Evolutionary conservation across 2,888 invertebrate genomes (phyloP).

Genomic region (Cyaniris semiargus): DNA sequence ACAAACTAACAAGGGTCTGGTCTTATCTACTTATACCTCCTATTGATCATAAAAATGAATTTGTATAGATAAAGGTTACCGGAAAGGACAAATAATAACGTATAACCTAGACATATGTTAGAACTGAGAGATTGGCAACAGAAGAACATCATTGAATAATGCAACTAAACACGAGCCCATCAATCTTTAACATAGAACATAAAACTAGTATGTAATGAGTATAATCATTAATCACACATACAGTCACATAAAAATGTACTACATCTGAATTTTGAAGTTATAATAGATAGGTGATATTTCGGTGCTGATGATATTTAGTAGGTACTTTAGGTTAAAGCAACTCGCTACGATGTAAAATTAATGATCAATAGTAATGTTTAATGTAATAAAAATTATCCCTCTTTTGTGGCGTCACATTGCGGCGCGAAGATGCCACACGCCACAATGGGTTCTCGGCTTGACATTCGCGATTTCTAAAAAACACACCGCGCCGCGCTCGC

Average conservation of each 20-base stretch:
- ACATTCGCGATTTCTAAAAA: slow-evolving; percentile 66
- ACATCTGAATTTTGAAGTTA: no score
- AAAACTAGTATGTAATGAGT: background rate
- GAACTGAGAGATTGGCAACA: slow-evolving; percentile 3
- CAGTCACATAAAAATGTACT: no score
- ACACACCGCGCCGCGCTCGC: slow-evolving; percentile 52
- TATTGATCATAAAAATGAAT: slow-evolving; percentile 57
- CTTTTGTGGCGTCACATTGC: slow-evolving; percentile 40
- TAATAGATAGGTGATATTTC: no score
- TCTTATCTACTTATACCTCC: slow-evolving; percentile 58
- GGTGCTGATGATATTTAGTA: no score
- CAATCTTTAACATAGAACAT: background rate
- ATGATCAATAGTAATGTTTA: slow-evolving; percentile 3
- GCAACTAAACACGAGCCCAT: background rate
- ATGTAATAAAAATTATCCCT: slow-evolving; percentile 25
- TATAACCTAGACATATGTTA: background rate
- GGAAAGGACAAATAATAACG: slow-evolving; percentile 15
- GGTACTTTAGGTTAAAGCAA: background rate
- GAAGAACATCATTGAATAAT: background rate
- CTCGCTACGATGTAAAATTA: background rate
- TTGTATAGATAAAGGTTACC: slow-evolving; percentile 30
- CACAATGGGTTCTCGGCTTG: slow-evolving; percentile 61
- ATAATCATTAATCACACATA: no score
- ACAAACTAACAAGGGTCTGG: slow-evolving; percentile 75
- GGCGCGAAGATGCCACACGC: slow-evolving; percentile 57